Evolutionary conservation across 2,888 invertebrate genomes (phyloP).

Genomic region (Trilocha varians): DNA sequence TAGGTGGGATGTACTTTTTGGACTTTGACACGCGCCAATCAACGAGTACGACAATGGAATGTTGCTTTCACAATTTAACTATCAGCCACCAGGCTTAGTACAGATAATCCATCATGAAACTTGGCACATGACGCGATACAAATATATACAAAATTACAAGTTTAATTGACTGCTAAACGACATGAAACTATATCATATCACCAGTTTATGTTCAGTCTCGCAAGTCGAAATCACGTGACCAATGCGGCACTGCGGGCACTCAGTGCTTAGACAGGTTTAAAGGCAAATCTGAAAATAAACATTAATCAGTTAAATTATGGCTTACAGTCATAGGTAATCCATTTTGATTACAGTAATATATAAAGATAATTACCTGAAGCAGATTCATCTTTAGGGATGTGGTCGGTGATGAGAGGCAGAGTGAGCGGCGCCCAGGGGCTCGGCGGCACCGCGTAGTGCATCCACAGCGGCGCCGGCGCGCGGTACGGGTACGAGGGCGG

Average conservation of each 20-base stretch:
- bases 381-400: slow-evolving; percentile 73
- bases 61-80: slow-evolving; percentile 20
- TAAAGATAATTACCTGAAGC: slow-evolving; percentile 58
- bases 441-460: slow-evolving; percentile 65
- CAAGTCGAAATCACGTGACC: slow-evolving; percentile 33
- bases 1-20: slow-evolving; percentile 66
- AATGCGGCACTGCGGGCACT: slow-evolving; percentile 25
- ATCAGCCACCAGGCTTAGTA: slow-evolving; percentile 5
- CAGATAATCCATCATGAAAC: neutral
- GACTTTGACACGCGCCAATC: slow-evolving; percentile 49
- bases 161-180: slow-evolving; percentile 15
- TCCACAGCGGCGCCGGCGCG: slow-evolving; percentile 57
- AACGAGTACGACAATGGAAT: slow-evolving; percentile 53
- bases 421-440: slow-evolving; percentile 71
- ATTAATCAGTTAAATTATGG: neutral
- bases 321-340: too few species aligned
- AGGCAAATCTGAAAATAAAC: slow-evolving; percentile 83
- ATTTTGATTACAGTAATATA: too few species aligned
- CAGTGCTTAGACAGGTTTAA: slow-evolving; percentile 91
- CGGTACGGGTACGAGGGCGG: slow-evolving; percentile 54
- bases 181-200: slow-evolving; percentile 2
- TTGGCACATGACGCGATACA: neutral
- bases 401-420: slow-evolving; percentile 61
- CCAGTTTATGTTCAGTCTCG: slow-evolving; percentile 41
- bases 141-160: neutral